Conservation (phyloP, 2,888 invertebrate species). For the Laothoe populi region DNA sequence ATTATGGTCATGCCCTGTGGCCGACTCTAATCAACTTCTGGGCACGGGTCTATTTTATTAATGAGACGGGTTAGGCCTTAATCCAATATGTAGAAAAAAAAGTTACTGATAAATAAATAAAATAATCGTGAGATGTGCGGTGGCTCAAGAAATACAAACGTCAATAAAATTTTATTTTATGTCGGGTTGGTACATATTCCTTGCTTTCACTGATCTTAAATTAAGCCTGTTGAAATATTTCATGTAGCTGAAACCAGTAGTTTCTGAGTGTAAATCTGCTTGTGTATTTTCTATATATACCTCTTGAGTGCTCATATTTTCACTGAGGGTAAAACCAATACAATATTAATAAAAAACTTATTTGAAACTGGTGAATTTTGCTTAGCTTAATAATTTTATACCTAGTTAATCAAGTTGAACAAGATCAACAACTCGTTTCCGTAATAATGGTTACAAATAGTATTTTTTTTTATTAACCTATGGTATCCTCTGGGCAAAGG, state of each 20-base stretch:
- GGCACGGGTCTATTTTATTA: too few species aligned
- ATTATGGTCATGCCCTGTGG: too few species aligned
- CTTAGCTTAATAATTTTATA: too few species aligned
- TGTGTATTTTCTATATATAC: neutral
- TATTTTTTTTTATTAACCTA: too few species aligned
- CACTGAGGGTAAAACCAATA: neutral
- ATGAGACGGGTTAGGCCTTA: too few species aligned
- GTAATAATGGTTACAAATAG: too few species aligned
- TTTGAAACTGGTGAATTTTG: too few species aligned
- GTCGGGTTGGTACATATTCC: slow-evolving; percentile 40
- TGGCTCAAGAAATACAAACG: slow-evolving; percentile 29
- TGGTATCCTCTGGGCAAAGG: too few species aligned
- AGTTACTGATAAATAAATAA: slow-evolving; percentile 5
- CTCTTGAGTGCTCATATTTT: neutral
- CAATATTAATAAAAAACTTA: neutral
- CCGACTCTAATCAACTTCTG: too few species aligned
- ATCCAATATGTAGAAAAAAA: too few species aligned
- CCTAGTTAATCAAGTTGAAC: too few species aligned
- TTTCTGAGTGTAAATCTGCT: neutral
- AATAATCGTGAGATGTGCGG: slow-evolving; percentile 26
- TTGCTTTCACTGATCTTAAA: slow-evolving; percentile 44
- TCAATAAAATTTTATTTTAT: slow-evolving; percentile 51
- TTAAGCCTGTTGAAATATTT: slow-evolving; percentile 44
- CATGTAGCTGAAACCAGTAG: slow-evolving; percentile 23
- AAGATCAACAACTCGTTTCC: too few species aligned